Percentiles rank a stretch among this genome's conserved stretches.
These are phyloP conservation scores for Pangasius djambal DNA, from an alignment of 2,797 vertebrate genomes.

Conservation along the genomic window DNA sequence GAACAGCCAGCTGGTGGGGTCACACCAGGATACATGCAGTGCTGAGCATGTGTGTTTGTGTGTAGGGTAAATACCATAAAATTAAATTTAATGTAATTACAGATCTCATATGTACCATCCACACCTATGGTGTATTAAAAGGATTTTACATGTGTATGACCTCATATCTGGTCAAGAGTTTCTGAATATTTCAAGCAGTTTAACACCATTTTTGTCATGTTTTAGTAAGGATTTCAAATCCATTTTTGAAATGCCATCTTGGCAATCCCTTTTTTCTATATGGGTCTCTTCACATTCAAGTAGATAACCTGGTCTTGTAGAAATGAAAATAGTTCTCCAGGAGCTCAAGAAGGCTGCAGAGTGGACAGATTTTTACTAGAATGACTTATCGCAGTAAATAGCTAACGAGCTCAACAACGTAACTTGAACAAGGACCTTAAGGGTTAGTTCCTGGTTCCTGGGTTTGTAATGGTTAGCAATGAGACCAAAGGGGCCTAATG, in stretches of 20 bases:
- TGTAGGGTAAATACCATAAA: background rate
- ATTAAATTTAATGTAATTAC: background rate
- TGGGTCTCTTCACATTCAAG: background rate
- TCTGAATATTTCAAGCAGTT: background rate
- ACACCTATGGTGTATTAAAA: background rate
- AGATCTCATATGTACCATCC: background rate
- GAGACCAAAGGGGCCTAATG: background rate
- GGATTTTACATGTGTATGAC: background rate
- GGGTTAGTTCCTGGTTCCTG: background rate
- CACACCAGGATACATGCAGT: conserved; percentile 16
- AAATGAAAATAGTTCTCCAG: background rate
- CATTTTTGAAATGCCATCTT: background rate
- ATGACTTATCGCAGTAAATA: background rate
- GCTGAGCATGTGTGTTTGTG: background rate
- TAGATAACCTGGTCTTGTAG: background rate
- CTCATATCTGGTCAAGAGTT: background rate
- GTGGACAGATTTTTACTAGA: background rate
- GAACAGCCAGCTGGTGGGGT: conserved; percentile 1
- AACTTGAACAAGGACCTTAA: background rate
- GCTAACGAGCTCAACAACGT: background rate
- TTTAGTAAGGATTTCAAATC: background rate
- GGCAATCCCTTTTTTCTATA: background rate
- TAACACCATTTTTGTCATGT: background rate
- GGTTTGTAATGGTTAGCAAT: background rate
- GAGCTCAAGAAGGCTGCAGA: background rate